Base-by-base conservation (phyloP, 2,797 vertebrate species). In the Stomatorhinus walkeri region DNA sequence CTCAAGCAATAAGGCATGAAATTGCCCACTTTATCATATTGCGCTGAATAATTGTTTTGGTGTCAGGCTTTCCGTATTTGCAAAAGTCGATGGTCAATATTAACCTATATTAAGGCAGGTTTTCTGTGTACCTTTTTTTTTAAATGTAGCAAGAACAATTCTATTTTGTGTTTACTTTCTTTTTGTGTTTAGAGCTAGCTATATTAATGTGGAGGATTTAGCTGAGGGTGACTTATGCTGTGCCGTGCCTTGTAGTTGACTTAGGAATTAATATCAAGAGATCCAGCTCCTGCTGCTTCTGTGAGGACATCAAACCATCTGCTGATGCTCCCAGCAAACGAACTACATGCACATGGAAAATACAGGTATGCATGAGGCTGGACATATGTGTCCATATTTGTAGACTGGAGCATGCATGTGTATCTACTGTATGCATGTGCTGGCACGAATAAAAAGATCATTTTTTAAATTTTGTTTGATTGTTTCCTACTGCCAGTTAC, bases 1-100 rank as follows among this genome's bases (percentile, higher is more conserved):
- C 87, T 94, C 92, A 93, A 91, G 94, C 95, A 95, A 92, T 90
- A 93, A 92, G 92, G 91, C 95, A 94, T 96, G 94, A 96, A 96
- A 96, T 96, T 93, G 94, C 92, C 91, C 92, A 91, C 94, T 94
- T 94, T 95, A 96, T 96, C 95, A 94, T 92, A 92, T 94, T 92
- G 92, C 83, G 88, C 68, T 91, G 92, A 92, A 93, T 94, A 94
- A 94, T 94, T 95, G 93, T 95, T 95, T 94, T 95, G 92, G 90
- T 92, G 91, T 84, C 92, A 92, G 91, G n/a, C 90, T 94, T 92
- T 92, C 90, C 92, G 83, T 91, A 89, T 93, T 93, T 91, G 91
- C 91, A 91, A 92, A 91, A 90, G 92, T 90, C 92, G 92, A 56
- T 89, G 89, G 91, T 91, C 87, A 91, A 90, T 91, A 90, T 90